Base-by-base conservation (phyloP, 2,113 vertebrate species). In the Apteryx mantelli region DNA sequence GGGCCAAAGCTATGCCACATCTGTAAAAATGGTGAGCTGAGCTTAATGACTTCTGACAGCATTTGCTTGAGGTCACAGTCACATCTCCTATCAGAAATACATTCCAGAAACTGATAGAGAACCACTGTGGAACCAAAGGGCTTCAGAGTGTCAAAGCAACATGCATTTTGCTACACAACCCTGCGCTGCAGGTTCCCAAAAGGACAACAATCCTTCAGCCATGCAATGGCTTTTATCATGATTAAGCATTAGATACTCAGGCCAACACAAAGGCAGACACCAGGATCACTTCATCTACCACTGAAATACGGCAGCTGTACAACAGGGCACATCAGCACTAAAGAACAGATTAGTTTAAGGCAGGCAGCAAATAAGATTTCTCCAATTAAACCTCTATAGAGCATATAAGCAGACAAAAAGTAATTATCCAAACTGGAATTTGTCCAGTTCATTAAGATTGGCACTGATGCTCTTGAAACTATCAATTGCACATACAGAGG, bases 1-100 rank as follows among this genome's bases (percentile, higher is more conserved):
- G 97, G 83, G 99, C 98, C 97, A 99, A 95, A 63, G 99, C 99
- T 74, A 99, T 99, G 83, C 99, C 99, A 97, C 99, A 99, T 97
- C 99, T 99, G 96, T 14, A 46, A 82, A 91, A 81, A 84, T 1
- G 9, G 73, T 10, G 28, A 92, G 19, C 26, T 46, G 26, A 89
- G 50, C 38, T 91, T 65, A 25, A 26, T 52, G 65, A 53, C 63
- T 52, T 70, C 13, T 32, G 9, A 36, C 34, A 79, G 32, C 44
- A 85, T 5, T 36, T 78, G 65, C 61, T 46, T 56, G 44, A 87
- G 58, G 50, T 70, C 64, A 78, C 56, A 65, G 20, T 36, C 76
- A 70, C 55, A 63, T 79, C 36, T 86, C 13, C 66, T 86, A 48
- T 13, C 38, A 40, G 40, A 11, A 79, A 24, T 20, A 30, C 24